These are phyloP conservation scores for Luperina nickerlii DNA, from an alignment of 2,888 invertebrate species.

Conservation along the genomic window DNA sequence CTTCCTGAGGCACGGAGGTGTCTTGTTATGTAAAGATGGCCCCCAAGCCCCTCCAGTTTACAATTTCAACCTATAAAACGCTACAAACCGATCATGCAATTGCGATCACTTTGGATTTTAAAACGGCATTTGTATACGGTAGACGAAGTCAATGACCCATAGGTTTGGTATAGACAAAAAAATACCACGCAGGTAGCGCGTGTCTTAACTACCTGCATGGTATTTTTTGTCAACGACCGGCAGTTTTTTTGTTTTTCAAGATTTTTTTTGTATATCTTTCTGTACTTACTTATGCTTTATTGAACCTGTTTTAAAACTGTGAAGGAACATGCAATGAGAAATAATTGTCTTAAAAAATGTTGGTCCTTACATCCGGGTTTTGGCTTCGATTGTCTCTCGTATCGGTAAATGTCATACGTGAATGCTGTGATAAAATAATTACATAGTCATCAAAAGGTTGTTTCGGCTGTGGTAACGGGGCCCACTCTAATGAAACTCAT, in stretches of 20 bases:
- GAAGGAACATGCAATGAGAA: background rate
- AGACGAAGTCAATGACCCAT: constrained; percentile 44
- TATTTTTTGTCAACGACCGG: constrained; percentile 20
- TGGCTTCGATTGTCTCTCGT: background rate
- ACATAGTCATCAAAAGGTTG: background rate
- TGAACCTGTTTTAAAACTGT: background rate
- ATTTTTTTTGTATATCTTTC: background rate
- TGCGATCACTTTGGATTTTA: background rate
- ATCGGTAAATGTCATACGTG: background rate
- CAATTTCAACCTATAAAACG: background rate
- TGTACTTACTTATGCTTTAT: background rate
- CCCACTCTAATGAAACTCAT: background rate
- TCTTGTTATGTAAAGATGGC: no score
- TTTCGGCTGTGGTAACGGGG: background rate
- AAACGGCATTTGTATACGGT: constrained; percentile 14
- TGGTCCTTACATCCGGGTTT: background rate
- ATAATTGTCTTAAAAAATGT: background rate
- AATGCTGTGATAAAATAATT: background rate
- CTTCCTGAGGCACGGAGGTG: no score
- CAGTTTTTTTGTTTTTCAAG: background rate
- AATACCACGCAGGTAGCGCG: no score
- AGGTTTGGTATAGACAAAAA: constrained; percentile 11
- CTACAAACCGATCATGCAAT: background rate
- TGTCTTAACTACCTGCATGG: constrained; percentile 16
- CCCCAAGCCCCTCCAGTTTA: no score